phyloP scores from a whole-genome alignment of 2,888 invertebrate genomes.

The Leistus spinibarbis region DNA sequence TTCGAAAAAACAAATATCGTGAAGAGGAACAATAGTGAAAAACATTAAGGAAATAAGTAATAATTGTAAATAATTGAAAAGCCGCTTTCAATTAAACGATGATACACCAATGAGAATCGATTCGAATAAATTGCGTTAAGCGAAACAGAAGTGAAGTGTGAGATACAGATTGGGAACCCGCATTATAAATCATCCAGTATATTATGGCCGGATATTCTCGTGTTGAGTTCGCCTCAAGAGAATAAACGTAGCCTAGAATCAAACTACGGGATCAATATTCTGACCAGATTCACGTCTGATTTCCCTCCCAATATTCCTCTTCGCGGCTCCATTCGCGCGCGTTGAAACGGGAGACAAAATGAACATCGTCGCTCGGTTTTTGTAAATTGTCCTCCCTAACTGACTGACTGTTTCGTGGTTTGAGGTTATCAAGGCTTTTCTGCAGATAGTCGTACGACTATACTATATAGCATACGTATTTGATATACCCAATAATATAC shows the following conservation, averaged over 20 bases:
- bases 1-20: no score
- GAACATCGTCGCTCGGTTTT: background rate
- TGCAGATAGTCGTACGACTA: background rate
- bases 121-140: slow-evolving; percentile 7
- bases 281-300: slow-evolving; percentile 22
- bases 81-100: no score
- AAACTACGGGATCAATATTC: slow-evolving; percentile 35
- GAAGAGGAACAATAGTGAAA: no score
- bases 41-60: no score
- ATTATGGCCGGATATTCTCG: slow-evolving; percentile 23
- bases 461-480: background rate
- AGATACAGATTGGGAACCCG: slow-evolving; percentile 3
- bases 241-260: slow-evolving; percentile 10
- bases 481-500: no score
- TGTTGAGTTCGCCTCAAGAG: slow-evolving; percentile 16
- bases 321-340: background rate
- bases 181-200: slow-evolving; percentile 34
- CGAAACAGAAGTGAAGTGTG: background rate
- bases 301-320: slow-evolving; percentile 28
- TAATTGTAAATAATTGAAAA: no score
- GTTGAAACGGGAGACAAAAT: background rate
- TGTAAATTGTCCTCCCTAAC: background rate
- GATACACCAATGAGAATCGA: slow-evolving; percentile 1
- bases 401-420: background rate
- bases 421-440: background rate